A percentile compares a stretch with the other conserved stretches of the same genome.
phyloP scores from a whole-genome alignment of 1,140 invertebrate genomes.

The Bombus turneri region DNA sequence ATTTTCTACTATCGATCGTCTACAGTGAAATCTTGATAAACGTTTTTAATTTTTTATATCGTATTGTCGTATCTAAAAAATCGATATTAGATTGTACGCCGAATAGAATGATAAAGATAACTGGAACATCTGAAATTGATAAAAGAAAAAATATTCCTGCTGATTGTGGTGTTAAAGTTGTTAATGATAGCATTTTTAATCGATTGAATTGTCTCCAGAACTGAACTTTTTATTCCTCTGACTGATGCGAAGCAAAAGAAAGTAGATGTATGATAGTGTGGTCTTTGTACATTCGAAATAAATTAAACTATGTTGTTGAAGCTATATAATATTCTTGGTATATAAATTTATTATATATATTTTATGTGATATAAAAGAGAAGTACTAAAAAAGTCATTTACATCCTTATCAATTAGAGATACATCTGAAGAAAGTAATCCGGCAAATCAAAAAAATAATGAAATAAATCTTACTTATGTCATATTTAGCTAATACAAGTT shows the following conservation, averaged over 20 bases:
- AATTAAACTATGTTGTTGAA: constrained; percentile 66
- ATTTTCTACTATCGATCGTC: constrained; percentile 6
- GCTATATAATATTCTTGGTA: constrained; percentile 47
- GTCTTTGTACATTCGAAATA: constrained; percentile 64
- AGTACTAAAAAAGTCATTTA: constrained; percentile 26
- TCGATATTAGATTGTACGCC: constrained; percentile 1
- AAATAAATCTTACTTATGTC: neutral
- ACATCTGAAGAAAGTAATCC: constrained; percentile 32
- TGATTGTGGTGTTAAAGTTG: constrained; percentile 26
- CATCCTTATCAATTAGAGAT: constrained; percentile 23
- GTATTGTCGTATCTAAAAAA: constrained; percentile 1
- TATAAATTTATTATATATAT: constrained; percentile 41
- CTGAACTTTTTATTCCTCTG: constrained; percentile 51
- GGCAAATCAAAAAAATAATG: constrained; percentile 4
- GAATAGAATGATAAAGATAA: neutral
- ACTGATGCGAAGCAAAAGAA: constrained; percentile 53
- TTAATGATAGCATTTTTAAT: constrained; percentile 44
- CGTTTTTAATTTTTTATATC: constrained; percentile 39
- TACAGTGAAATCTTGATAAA: constrained; percentile 20
- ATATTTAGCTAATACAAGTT: constrained; percentile 15
- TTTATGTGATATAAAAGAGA: constrained; percentile 28
- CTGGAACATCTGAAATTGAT: neutral
- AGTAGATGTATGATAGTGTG: constrained; percentile 60
- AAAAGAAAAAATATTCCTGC: constrained; percentile 2
- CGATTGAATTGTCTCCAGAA: constrained; percentile 44